Conservation (phyloP, 2,113 vertebrate genomes). For the Phyllopteryx taeniolatus region DNA sequence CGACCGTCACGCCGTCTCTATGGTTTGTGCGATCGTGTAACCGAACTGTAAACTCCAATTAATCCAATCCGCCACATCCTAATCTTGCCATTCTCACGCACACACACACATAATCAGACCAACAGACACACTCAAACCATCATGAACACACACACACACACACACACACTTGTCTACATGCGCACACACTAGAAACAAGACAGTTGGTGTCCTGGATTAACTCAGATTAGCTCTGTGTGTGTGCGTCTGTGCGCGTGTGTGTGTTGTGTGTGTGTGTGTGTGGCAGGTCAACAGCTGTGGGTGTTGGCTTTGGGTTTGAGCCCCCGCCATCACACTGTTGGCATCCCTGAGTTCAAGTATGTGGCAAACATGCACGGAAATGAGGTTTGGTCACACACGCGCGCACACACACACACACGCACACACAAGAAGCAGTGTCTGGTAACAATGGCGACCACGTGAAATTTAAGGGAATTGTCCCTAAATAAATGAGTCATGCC, state of each 20-base stretch:
- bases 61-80: slow-evolving; percentile 32
- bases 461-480: slow-evolving; percentile 43
- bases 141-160: neutral
- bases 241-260: slow-evolving; percentile 7
- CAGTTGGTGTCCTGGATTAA: slow-evolving; percentile 7
- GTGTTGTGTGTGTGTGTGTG: neutral
- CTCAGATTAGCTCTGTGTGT: neutral
- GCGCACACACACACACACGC: slow-evolving; percentile 2
- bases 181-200: neutral
- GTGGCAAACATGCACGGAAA: slow-evolving; percentile 94
- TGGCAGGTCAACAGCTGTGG: slow-evolving; percentile 86
- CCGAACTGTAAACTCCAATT: slow-evolving; percentile 4
- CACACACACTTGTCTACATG: slow-evolving; percentile 9
- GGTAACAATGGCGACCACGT: slow-evolving; percentile 34
- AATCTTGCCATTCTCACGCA: slow-evolving; percentile 41
- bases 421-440: neutral
- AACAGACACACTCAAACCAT: no score
- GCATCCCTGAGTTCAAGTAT: slow-evolving; percentile 92
- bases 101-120: slow-evolving; percentile 7
- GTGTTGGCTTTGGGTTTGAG: slow-evolving; percentile 81
- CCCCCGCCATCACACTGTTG: slow-evolving; percentile 79
- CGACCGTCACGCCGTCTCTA: slow-evolving; percentile 8
- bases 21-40: slow-evolving; percentile 16
- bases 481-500: slow-evolving; percentile 55
- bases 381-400: slow-evolving; percentile 76